Percentiles rank a stretch among this genome's conserved stretches.
Evolutionary conservation across 2,797 vertebrate genomes (phyloP).

Genomic region (Chelon labrosus): DNA sequence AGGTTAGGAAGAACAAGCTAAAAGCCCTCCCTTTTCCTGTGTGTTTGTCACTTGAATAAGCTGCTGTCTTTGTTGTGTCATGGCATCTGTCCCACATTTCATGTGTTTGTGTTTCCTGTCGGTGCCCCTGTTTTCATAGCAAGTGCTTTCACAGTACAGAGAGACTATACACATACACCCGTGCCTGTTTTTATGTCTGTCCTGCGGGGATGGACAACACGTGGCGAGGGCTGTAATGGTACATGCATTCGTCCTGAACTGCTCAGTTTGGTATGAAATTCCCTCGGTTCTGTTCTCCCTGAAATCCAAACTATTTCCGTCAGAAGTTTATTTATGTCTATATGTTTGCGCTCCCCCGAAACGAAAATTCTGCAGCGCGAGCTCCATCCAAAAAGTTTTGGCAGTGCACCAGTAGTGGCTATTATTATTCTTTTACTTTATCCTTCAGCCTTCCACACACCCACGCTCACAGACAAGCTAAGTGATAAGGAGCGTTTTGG

Average conservation of each 20-base stretch:
- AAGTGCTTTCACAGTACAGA: slow-evolving; percentile 22
- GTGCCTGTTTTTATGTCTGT: slow-evolving; percentile 21
- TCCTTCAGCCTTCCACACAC: slow-evolving; percentile 11
- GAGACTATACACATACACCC: slow-evolving; percentile 17
- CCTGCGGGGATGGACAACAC: slow-evolving; percentile 20
- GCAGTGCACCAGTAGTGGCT: too few relatives aligned
- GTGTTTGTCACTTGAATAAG: slow-evolving; percentile 44
- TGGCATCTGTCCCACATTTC: slow-evolving; percentile 46
- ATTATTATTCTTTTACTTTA: neutral
- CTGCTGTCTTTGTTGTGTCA: slow-evolving; percentile 46
- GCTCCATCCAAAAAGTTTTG: too few relatives aligned
- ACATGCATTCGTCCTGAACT: too few relatives aligned
- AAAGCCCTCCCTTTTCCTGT: slow-evolving; percentile 5
- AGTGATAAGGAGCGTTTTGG: neutral
- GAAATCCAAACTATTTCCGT: too few relatives aligned
- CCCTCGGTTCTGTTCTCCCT: too few relatives aligned
- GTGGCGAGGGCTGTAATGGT: neutral
- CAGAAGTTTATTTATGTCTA: too few relatives aligned
- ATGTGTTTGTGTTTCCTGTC: slow-evolving; percentile 26
- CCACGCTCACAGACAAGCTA: slow-evolving; percentile 2
- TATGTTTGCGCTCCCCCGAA: too few relatives aligned
- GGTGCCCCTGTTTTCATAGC: slow-evolving; percentile 18
- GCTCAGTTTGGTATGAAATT: too few relatives aligned
- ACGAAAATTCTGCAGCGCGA: too few relatives aligned
- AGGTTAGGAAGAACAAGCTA: slow-evolving; percentile 18